These are phyloP conservation scores for Noctua fimbriata DNA, from an alignment of 2,888 invertebrate species.

Conservation along the genomic window DNA sequence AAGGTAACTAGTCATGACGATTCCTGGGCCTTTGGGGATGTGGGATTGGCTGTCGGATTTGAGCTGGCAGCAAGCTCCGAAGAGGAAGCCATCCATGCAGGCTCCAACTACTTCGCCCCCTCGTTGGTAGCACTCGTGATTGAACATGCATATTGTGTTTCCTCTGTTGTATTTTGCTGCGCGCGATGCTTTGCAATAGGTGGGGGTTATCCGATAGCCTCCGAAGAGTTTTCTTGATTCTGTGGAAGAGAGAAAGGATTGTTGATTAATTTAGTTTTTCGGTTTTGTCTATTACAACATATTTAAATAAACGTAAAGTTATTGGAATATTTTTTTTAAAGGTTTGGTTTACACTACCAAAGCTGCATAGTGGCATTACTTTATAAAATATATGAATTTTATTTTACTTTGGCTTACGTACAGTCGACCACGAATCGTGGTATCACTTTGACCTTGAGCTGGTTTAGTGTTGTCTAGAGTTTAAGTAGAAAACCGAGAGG, in stretches of 20 bases:
- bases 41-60: conserved; percentile 87
- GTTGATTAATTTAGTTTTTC: not conserved
- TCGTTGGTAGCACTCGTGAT: conserved; percentile 95
- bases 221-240: conserved; percentile 94
- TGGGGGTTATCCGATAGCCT: conserved; percentile 96
- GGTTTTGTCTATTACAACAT: not conserved
- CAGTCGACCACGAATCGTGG: not conserved
- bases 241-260: conserved; percentile 68
- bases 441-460: not conserved
- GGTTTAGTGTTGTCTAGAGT: not conserved
- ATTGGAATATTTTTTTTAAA: too few species aligned
- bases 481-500: not conserved
- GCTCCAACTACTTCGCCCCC: conserved; percentile 96
- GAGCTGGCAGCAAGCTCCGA: conserved; percentile 97
- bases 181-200: conserved; percentile 93
- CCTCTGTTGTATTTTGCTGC: conserved; percentile 91
- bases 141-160: conserved; percentile 97
- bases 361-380: too few species aligned
- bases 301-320: too few species aligned
- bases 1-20: conserved; percentile 87
- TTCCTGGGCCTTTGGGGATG: conserved; percentile 87
- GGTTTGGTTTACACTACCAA: too few species aligned
- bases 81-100: conserved; percentile 98
- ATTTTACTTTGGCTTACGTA: not conserved
- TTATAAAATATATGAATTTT: too few species aligned